phyloP scores from a whole-genome alignment of 2,888 invertebrate genomes.

The Tribolium freemani region DNA sequence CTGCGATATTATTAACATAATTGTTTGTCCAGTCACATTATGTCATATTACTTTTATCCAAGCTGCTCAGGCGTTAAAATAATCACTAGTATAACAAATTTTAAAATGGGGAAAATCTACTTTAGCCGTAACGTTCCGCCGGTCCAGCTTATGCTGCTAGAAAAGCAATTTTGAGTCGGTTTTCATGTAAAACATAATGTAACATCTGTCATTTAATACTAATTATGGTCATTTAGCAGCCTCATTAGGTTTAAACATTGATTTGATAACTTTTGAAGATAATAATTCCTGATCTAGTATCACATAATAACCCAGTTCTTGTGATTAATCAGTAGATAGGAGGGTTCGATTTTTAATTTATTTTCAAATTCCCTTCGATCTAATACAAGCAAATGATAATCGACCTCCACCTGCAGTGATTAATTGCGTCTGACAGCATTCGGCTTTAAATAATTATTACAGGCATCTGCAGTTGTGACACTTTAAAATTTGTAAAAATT shows the following conservation, averaged over 20 bases:
- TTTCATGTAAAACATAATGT: neutral
- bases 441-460: conserved; percentile 2
- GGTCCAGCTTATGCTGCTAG: no score
- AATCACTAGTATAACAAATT: neutral
- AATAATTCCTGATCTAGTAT: conserved; percentile 12
- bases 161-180: no score
- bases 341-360: conserved; percentile 12
- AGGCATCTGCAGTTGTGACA: conserved; percentile 19
- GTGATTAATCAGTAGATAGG: conserved; percentile 11
- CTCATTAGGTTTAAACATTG: conserved; percentile 8
- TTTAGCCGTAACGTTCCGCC: no score
- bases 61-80: neutral
- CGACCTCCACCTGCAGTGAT: conserved; percentile 19
- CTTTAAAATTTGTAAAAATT: conserved; percentile 28
- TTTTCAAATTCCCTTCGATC: neutral
- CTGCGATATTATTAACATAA: neutral
- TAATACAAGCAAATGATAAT: neutral
- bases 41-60: neutral
- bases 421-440: conserved; percentile 6
- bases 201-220: conserved; percentile 7
- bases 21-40: neutral
- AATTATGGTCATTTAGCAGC: neutral
- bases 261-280: neutral
- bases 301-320: neutral
- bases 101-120: neutral